Percentiles rank a stretch among this genome's conserved stretches.
These are phyloP conservation scores for Uria aalge DNA, from an alignment of 2,113 vertebrate genomes.

Conservation along the genomic window DNA sequence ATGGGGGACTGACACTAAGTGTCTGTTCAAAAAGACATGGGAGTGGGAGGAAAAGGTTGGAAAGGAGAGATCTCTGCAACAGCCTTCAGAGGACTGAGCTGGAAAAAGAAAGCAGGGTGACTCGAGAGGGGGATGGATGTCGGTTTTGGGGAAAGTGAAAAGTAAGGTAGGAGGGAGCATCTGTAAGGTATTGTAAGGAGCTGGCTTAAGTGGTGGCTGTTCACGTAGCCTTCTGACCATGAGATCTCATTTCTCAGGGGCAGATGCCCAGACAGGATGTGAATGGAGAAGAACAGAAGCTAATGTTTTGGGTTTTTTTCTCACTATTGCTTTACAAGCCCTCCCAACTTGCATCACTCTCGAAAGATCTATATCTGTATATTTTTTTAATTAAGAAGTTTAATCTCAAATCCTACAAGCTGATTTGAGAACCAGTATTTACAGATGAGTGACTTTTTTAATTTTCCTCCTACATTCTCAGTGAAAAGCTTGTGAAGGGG, in stretches of 20 bases:
- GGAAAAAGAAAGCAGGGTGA: background rate
- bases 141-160: background rate
- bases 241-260: background rate
- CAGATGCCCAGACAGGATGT: background rate
- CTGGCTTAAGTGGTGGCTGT: background rate
- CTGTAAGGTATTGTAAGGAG: background rate
- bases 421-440: background rate
- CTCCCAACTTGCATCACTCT: background rate
- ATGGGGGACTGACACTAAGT: rapidly evolving
- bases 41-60: background rate
- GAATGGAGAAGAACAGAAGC: background rate
- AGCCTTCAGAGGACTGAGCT: background rate
- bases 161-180: background rate
- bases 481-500: background rate
- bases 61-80: background rate
- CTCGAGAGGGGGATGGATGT: rapidly evolving
- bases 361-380: background rate
- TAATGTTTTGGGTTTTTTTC: background rate
- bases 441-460: background rate
- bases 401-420: slow-evolving; percentile 30
- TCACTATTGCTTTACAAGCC: background rate
- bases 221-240: background rate
- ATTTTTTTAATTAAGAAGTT: slow-evolving; percentile 42
- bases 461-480: background rate
- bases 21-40: rapidly evolving